Evolutionary conservation across 2,113 vertebrate genomes (phyloP), one percentile per base, ranked within the genome.

Genomic region (Desmodus rotundus): DNA sequence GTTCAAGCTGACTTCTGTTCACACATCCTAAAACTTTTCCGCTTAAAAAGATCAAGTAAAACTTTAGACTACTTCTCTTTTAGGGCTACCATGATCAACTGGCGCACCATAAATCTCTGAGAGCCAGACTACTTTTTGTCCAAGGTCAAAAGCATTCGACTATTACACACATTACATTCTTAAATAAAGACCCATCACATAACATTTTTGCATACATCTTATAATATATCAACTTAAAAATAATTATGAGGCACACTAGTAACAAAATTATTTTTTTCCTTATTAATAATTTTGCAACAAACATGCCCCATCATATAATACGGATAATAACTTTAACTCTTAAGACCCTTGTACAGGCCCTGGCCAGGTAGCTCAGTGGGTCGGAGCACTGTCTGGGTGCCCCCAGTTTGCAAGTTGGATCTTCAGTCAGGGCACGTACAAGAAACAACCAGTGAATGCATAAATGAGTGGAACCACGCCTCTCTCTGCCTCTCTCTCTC

Each of bases 221-320:
- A 99, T 99, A 99, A 99, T 99, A 99, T 99, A 99, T 99, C 99
- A 99, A 99, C 99, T 99, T 99, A 99, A 99, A 99, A 99, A 99
- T 13, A 63, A 28, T 63, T 63, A 99, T 99, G 99, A 99, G 99
- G 99, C 99, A 99, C 99, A 99, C 99, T 99, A 98, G 99, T 99
- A 99, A 99, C 99, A 99, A 99, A 99, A 99, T 99, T 99, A 99
- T 99, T 99, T 99, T 99, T 99, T 99, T 99, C 99, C 99, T 99
- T 99, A 99, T 99, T 99, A 99, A 99, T 99, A 99, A 99, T 99
- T 98, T 98, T 98, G 98, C 99, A 24, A 58, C 22, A 99, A 99
- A 99, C 98, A 98, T 99, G 99, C 99, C 99, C 99, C 99, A 99
- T 99, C 99, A 99, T 99, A 99, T 99, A 99, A 99, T 99, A 99